Conservation (phyloP, 2,113 vertebrate genomes). For the Rallus limicola region DNA sequence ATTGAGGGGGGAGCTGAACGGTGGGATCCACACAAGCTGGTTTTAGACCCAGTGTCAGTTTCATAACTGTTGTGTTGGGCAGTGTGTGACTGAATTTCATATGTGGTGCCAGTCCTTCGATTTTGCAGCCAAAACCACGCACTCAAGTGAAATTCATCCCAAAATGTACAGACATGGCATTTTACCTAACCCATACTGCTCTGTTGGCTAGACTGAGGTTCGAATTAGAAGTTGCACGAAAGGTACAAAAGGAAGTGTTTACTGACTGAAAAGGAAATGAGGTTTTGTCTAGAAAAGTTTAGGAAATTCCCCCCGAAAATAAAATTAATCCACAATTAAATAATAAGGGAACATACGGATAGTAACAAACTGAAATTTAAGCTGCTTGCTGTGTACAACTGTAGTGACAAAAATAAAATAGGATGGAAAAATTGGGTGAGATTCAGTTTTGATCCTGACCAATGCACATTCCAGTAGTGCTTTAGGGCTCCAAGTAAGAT, state of each 20-base stretch:
- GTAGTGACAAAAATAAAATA: neutral
- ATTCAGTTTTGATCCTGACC: neutral
- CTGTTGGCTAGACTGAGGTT: neutral
- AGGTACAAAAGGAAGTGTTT: neutral
- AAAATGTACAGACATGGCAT: fast-evolving
- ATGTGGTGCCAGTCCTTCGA: fast-evolving
- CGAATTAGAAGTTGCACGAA: neutral
- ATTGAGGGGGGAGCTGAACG: neutral
- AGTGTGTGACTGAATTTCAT: neutral
- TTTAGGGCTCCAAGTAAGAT: neutral
- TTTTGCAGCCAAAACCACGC: neutral
- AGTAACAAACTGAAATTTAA: neutral
- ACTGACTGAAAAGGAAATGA: neutral
- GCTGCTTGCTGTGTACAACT: neutral
- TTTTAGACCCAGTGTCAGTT: neutral
- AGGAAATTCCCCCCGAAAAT: neutral
- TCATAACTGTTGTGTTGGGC: neutral
- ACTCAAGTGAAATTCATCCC: neutral
- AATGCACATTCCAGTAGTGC: neutral
- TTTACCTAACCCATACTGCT: neutral
- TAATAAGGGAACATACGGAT: fast-evolving
- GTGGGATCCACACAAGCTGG: fast-evolving
- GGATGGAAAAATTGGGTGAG: neutral
- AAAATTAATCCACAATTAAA: neutral
- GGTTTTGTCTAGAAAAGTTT: neutral